Percentiles rank a stretch among this genome's conserved stretches.
Conservation (phyloP, 2,113 vertebrate species). For the Phaethornis superciliosus region DNA sequence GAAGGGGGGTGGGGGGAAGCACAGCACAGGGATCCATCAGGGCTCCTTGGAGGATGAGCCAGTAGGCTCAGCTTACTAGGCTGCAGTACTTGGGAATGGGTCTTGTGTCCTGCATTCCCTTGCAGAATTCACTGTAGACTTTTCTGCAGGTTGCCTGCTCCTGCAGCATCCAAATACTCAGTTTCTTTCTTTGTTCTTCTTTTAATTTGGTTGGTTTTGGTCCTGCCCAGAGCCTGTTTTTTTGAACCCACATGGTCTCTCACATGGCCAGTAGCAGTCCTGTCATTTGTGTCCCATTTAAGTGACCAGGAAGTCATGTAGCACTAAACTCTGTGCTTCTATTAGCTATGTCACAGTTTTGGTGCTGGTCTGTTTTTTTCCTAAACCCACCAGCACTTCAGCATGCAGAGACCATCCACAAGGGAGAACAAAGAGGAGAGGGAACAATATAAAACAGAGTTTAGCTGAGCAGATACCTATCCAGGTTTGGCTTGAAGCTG, state of each 20-base stretch:
- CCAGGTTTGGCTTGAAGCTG: neutral
- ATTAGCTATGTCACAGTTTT: neutral
- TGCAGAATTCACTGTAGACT: neutral
- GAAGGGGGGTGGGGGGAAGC: slow-evolving; percentile 21
- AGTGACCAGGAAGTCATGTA: neutral
- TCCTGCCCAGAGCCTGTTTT: neutral
- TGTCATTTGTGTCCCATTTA: neutral
- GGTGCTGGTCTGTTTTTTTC: neutral
- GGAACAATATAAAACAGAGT: neutral
- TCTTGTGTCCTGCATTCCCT: neutral
- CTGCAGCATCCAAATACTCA: neutral
- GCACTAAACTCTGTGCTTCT: neutral
- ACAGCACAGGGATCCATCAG: neutral
- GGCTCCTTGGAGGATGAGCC: neutral
- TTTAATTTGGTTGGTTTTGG: too few species aligned
- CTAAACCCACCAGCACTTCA: neutral
- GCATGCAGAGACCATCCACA: neutral
- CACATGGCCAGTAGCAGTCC: neutral
- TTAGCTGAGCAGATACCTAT: neutral
- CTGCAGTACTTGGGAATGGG: neutral
- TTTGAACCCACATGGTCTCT: neutral
- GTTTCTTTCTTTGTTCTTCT: neutral
- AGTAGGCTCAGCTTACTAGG: slow-evolving; percentile 1
- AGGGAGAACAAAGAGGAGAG: accelerated
- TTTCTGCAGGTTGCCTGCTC: neutral